Evolutionary conservation across 2,113 vertebrate species (phyloP), one percentile per base, ranked within the genome.

Genomic region (Entelurus aequoreus): DNA sequence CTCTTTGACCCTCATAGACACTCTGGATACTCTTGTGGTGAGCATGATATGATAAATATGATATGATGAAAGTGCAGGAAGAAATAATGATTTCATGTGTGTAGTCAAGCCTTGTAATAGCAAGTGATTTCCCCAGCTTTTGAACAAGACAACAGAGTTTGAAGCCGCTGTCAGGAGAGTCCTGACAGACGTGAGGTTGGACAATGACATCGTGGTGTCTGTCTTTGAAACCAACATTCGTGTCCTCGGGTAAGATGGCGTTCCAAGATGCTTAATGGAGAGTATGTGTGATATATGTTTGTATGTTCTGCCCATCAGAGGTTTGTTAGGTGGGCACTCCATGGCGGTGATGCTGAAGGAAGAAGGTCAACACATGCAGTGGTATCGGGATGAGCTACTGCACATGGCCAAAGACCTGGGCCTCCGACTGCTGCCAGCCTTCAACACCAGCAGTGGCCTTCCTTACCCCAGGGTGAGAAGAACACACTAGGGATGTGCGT

Each of bases 181-280:
- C 69, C 85, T 99, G 82, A 88, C 84, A 63, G 96, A 98, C 75
- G 97, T 99, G 77, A 94, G 94, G 69, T 92, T 99, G 86, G 96
- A 98, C 85, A 99, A 98, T 6, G 97, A 99, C 82, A 92, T 99
- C 19, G 97, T 99, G 42, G 97, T 99, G 16, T 99, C 97, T 6
- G 97, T 99, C 62, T 99, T 99, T 76, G 97, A 99, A 90, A 98
- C 97, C 84, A 99, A 99, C 89, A 99, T 99, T 79, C 92, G 97
- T 84, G 97, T 98, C 70, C 91, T 99, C 59, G 97, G 97, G 97
- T 99, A 81, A 96, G 95, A 87, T 14, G 37, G 8, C 15, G 46
- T 6, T 12, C 6, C 10, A 59, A 53, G 49, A 9, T n/a, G 3
- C 35, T 38, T 6, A 16, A 7, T 44, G 14, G 5, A 56, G n/a